phyloP scores from a whole-genome alignment of 2,888 invertebrate species.

The Venustoraphidia nigricollis region DNA sequence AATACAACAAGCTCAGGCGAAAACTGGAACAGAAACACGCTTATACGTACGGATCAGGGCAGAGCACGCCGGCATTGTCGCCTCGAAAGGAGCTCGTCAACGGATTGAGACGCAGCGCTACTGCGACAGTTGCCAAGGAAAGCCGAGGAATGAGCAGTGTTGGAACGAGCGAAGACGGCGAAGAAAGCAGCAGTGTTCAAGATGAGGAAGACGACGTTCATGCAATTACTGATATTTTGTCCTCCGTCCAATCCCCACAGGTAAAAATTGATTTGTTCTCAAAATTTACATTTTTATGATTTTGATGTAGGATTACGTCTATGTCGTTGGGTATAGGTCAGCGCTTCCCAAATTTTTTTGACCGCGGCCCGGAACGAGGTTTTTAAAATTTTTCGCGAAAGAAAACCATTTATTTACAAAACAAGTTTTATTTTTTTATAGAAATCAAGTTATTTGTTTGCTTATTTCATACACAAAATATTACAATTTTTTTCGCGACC shows the following conservation, averaged over 20 bases:
- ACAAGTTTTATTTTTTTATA: no score
- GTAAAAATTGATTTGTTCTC: slow-evolving; percentile 25
- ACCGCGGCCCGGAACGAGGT: no score
- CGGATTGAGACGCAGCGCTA: slow-evolving; percentile 28
- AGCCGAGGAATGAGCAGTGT: slow-evolving; percentile 37
- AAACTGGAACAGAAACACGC: slow-evolving; percentile 54
- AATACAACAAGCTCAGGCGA: slow-evolving; percentile 59
- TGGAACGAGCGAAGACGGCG: slow-evolving; percentile 68
- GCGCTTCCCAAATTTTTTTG: no score
- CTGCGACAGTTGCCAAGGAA: slow-evolving; percentile 20
- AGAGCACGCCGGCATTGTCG: slow-evolving; percentile 47
- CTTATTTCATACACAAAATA: no score
- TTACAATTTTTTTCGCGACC: no score
- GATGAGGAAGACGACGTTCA: slow-evolving; percentile 59
- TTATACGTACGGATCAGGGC: slow-evolving; percentile 25
- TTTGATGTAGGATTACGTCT: no score
- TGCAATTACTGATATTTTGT: slow-evolving; percentile 53
- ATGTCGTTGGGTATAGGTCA: no score
- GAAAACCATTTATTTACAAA: no score
- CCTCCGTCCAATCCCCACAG: slow-evolving; percentile 59
- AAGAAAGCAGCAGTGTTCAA: slow-evolving; percentile 56
- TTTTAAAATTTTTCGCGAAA: no score
- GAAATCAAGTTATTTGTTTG: no score
- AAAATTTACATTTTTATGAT: not conserved
- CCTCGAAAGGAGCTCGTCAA: slow-evolving; percentile 52